These are phyloP conservation scores for Sterrhoptilus dennistouni DNA, from an alignment of 2,113 vertebrate genomes.

Conservation along the genomic window DNA sequence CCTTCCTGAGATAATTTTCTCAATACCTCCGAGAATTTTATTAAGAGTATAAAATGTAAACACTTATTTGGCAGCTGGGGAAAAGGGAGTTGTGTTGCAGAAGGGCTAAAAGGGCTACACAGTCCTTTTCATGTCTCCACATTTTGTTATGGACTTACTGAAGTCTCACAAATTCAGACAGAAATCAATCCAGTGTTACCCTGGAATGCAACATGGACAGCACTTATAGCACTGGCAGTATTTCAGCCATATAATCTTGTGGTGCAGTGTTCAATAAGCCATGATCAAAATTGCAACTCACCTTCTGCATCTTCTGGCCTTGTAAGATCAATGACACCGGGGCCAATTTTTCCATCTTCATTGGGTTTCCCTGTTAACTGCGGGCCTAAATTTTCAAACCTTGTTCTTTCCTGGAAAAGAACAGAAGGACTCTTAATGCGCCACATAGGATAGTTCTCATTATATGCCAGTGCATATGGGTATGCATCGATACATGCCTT, in stretches of 20 bases:
- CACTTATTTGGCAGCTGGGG: background rate
- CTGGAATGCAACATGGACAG: background rate
- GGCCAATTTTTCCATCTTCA: slow-evolving; percentile 94
- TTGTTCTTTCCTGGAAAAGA: slow-evolving; percentile 88
- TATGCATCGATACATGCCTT: background rate
- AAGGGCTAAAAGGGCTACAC: background rate
- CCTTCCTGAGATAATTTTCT: background rate
- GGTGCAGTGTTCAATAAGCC: background rate
- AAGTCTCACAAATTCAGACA: background rate
- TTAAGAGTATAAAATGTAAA: background rate
- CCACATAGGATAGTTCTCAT: background rate
- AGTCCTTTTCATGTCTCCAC: background rate
- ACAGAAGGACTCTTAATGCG: slow-evolving; percentile 28
- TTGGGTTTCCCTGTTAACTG: slow-evolving; percentile 89
- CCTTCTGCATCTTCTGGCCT: slow-evolving; percentile 97
- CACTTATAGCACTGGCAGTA: background rate
- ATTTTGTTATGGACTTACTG: background rate
- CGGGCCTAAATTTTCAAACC: slow-evolving; percentile 91
- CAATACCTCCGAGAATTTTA: background rate
- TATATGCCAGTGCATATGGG: background rate
- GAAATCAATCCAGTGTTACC: background rate
- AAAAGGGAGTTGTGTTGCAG: background rate
- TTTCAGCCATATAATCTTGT: background rate
- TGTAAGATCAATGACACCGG: slow-evolving; percentile 96
- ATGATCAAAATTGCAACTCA: slow-evolving; percentile 71